Conservation (phyloP, 1,140 invertebrate genomes). For the Heliconius congener region DNA sequence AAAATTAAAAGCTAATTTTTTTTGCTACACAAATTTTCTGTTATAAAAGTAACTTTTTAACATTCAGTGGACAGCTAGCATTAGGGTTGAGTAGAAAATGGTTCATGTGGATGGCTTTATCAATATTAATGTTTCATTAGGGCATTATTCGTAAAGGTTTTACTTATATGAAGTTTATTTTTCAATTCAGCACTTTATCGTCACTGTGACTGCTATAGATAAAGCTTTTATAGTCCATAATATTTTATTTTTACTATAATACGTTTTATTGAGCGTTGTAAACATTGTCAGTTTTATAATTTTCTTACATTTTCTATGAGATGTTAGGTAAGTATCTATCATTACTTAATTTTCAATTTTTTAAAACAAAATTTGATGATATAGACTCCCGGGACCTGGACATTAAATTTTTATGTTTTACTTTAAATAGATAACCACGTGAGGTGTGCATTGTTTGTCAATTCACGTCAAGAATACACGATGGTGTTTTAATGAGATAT, state of each 20-base stretch:
- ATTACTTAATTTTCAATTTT: background rate
- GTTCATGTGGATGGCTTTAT: conserved; percentile 33
- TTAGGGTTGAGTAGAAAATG: conserved; percentile 30
- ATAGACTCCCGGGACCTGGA: too few relatives aligned
- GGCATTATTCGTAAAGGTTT: conserved; percentile 26
- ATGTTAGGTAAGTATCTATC: background rate
- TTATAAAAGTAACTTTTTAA: background rate
- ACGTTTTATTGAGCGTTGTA: background rate
- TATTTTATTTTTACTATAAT: background rate
- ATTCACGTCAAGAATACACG: too few relatives aligned
- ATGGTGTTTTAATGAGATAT: too few relatives aligned
- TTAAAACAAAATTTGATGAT: too few relatives aligned
- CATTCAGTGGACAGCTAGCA: background rate
- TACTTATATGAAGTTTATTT: conserved; percentile 29
- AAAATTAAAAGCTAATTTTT: too few relatives aligned
- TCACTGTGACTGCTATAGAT: conserved; percentile 20
- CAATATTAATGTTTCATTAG: conserved; percentile 40
- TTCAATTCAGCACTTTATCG: conserved; percentile 27
- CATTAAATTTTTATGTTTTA: too few relatives aligned
- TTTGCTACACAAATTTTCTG: too few relatives aligned
- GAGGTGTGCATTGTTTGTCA: too few relatives aligned
- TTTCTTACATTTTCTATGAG: background rate
- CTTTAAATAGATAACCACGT: too few relatives aligned
- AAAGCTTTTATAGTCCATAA: conserved; percentile 13
- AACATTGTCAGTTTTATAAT: background rate